Evolutionary conservation across 2,797 vertebrate species (phyloP), one percentile per base, ranked within the genome.

Genomic region (Spinus pinus): DNA sequence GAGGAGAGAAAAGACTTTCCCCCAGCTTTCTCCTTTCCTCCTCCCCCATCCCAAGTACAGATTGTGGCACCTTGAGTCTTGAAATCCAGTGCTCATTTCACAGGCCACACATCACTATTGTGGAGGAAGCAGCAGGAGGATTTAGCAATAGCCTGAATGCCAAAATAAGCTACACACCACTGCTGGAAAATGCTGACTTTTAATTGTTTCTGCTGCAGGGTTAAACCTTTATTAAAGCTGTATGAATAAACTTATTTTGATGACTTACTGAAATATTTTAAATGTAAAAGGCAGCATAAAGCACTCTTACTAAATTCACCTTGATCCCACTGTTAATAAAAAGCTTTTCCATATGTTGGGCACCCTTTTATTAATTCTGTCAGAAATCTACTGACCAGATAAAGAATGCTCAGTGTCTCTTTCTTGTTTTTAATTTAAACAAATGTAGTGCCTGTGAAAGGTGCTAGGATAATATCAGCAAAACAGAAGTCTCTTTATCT

Each of bases 91-190:
- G 94, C 66, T 93, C 91, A 66, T 92, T 96, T 96, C 61, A 49
- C 92, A 92, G 86, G 89, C 89, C 94, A 83, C 92, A 93, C 79
- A 91, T 95, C 79, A 72, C 95, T 88, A 51, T 93, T 95, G 91
- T 92, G 23, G 54, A 86, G 92, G 89, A 93, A 96, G 92, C 93
- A 90, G 92, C 75, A 93, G 94, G 82, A 97, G 66, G 82, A 94
- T 90, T 94, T 83, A 94, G 70, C 86, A 90, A 22, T 33, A 94
- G 85, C 62, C 72, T 69, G 73, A 91, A 83, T 60, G 89, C 94
- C 88, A 81, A 90, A 90, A 42, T 93, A 91, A 90, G 85, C 93
- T 93, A n/a, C 65, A 56, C 20, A 60, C 39, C 65, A 51, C 65
- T 46, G 12, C 88, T 93, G 90, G 88, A 91, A 82, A 88, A 95